A percentile compares a stretch with the other conserved stretches of the same genome.
Conservation (phyloP, 2,113 vertebrate genomes). For the Alaudala cheleensis region DNA sequence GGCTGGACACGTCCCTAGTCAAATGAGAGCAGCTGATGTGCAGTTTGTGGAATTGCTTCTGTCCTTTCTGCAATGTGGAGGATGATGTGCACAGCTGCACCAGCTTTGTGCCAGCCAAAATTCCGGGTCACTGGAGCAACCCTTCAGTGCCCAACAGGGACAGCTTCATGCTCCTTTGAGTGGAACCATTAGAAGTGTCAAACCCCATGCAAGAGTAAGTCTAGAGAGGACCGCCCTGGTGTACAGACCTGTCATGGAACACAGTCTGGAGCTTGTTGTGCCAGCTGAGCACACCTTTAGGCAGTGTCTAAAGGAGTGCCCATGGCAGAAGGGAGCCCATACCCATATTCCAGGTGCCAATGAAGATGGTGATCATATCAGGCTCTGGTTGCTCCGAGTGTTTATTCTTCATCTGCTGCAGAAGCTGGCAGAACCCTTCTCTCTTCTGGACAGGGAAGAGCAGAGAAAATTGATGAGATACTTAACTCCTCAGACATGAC, state of each 20-base stretch:
- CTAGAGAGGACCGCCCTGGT: neutral
- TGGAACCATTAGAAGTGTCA: neutral
- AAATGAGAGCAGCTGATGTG: neutral
- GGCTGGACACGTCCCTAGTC: neutral
- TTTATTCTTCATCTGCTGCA: conserved; percentile 99
- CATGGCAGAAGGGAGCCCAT: conserved; percentile 17
- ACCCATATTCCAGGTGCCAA: conserved; percentile 99
- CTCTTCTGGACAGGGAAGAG: conserved; percentile 82
- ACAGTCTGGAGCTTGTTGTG: neutral
- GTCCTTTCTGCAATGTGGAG: neutral
- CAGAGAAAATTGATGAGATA: neutral
- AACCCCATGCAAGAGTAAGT: neutral
- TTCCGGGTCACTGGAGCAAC: neutral
- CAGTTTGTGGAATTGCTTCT: neutral
- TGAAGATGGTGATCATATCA: conserved; percentile 97
- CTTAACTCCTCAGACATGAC: neutral
- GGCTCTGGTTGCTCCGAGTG: conserved; percentile 94
- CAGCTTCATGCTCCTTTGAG: neutral
- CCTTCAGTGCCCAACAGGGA: neutral
- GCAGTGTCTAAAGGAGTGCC: neutral
- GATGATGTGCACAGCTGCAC: neutral
- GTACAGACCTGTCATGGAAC: neutral
- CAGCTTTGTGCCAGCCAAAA: neutral
- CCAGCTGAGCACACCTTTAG: neutral
- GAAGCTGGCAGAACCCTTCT: conserved; percentile 96